Conservation (phyloP, 2,113 vertebrate species). For the Rhinoderma darwinii region DNA sequence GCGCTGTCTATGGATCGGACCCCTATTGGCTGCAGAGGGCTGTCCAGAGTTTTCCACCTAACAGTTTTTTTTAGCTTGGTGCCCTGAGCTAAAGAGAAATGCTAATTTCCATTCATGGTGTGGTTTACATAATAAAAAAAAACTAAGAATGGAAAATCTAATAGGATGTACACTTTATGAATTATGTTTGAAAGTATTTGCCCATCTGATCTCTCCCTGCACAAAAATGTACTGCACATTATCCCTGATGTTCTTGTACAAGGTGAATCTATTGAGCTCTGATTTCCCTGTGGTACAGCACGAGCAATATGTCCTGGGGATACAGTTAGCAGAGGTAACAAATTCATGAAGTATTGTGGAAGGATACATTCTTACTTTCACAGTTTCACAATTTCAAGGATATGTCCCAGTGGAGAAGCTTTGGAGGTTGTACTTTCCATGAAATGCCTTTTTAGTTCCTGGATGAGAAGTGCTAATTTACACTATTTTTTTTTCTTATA, state of each 20-base stretch:
- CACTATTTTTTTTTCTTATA: constrained; percentile 20
- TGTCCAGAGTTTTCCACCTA: too few relatives aligned
- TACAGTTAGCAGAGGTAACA: constrained; percentile 26
- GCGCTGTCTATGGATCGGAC: too few relatives aligned
- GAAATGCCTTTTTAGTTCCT: constrained; percentile 13
- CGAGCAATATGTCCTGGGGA: constrained; percentile 20
- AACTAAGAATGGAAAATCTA: background rate
- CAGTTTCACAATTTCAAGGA: constrained; percentile 17
- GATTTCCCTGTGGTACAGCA: constrained; percentile 34
- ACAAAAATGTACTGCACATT: background rate
- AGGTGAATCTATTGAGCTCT: constrained; percentile 19
- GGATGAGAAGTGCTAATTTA: constrained; percentile 33
- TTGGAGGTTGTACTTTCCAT: background rate
- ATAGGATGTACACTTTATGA: background rate
- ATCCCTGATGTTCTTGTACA: constrained; percentile 13
- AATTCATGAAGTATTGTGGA: constrained; percentile 29
- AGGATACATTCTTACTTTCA: background rate
- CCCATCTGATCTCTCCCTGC: background rate
- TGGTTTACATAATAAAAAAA: too few relatives aligned
- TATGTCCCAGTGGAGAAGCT: constrained; percentile 18
- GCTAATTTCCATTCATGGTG: too few relatives aligned
- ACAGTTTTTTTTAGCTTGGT: too few relatives aligned
- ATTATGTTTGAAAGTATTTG: background rate
- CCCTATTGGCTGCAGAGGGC: too few relatives aligned
- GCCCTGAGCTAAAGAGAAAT: too few relatives aligned